Percentiles rank a stretch among this genome's conserved stretches.
Evolutionary conservation across 1,140 invertebrate genomes (phyloP).

Genomic region (Protaetia brevitarsis): DNA sequence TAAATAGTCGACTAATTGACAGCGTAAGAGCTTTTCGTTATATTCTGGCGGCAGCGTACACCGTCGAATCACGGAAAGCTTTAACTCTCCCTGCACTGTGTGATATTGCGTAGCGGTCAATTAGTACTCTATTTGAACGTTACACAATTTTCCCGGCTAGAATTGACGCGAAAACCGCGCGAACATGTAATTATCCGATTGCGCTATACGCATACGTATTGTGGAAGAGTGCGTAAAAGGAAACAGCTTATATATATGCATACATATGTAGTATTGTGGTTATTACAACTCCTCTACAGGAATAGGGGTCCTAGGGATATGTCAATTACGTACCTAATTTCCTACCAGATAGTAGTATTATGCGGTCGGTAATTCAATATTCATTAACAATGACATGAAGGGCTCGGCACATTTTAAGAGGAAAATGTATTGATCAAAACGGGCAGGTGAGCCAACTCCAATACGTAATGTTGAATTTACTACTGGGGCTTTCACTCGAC

Average conservation of each 20-base stretch:
- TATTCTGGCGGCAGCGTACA: background rate
- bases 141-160: background rate
- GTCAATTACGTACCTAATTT: conserved; percentile 15
- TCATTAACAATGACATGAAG: conserved; percentile 7
- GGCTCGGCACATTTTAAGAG: background rate
- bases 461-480: background rate
- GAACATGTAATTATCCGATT: background rate
- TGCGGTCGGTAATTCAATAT: conserved; percentile 12
- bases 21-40: background rate
- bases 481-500: background rate
- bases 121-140: background rate
- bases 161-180: background rate
- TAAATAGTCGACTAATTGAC: conserved; percentile 16
- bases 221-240: background rate
- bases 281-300: background rate
- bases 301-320: background rate
- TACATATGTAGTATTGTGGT: background rate
- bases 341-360: conserved; percentile 7
- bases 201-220: too few relatives aligned
- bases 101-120: background rate
- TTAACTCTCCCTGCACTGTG: too few relatives aligned
- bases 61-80: too few relatives aligned
- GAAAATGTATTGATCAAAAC: conserved; percentile 5
- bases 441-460: background rate
- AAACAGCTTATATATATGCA: background rate